Percentiles rank a stretch among this genome's conserved stretches.
Evolutionary conservation across 2,888 invertebrate species (phyloP).

Genomic region (Lamellibrachia satsuma): DNA sequence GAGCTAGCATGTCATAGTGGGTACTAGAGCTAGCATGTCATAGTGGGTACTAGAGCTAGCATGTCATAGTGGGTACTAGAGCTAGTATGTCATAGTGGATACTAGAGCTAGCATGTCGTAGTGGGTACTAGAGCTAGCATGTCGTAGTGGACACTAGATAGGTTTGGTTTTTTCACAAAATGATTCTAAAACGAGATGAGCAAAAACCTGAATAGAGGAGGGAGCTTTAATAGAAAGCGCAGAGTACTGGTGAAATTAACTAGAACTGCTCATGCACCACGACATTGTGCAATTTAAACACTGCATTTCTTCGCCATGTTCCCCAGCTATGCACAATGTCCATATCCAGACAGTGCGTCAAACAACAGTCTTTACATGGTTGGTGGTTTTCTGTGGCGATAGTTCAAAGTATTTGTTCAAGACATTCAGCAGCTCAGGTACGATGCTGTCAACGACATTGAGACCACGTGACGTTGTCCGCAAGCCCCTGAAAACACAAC

Average conservation of each 20-base stretch:
- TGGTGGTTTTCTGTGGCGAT: neutral
- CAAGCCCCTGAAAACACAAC: conserved; percentile 38
- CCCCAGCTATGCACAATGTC: neutral
- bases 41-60: no score
- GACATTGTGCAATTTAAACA: neutral
- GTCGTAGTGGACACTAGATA: no score
- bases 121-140: no score
- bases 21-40: no score
- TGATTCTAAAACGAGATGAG: no score
- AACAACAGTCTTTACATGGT: neutral
- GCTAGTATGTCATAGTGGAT: no score
- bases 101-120: no score
- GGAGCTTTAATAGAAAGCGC: neutral
- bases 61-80: no score
- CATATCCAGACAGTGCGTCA: neutral
- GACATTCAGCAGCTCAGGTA: conserved; percentile 43
- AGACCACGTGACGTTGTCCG: conserved; percentile 44
- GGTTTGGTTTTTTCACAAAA: no score
- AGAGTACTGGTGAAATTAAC: neutral
- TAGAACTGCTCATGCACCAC: neutral
- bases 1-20: no score
- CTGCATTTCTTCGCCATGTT: neutral
- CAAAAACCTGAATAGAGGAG: no score
- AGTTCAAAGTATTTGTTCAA: conserved; percentile 29
- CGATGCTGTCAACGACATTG: conserved; percentile 46